These are phyloP conservation scores for Acanthisitta chloris DNA, from an alignment of 2,113 vertebrate genomes.

Conservation along the genomic window DNA sequence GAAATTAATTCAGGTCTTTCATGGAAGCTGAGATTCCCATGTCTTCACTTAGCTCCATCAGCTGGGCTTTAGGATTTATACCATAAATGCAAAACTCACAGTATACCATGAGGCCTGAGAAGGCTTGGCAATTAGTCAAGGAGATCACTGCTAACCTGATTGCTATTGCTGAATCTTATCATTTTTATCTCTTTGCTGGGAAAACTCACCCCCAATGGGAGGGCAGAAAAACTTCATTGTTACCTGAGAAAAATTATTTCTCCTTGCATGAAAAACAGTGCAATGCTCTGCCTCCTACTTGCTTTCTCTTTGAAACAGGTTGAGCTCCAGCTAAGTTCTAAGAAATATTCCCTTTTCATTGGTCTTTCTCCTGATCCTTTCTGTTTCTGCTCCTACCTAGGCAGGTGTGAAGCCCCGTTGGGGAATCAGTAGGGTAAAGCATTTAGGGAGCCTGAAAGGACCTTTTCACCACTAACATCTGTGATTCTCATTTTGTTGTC, in stretches of 20 bases:
- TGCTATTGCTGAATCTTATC: background rate
- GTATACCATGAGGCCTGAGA: background rate
- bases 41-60: background rate
- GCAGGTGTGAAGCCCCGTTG: background rate
- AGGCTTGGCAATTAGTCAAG: background rate
- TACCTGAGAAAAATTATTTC: background rate
- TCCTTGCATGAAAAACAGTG: background rate
- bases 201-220: background rate
- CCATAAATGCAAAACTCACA: accelerated
- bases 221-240: background rate
- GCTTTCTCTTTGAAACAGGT: background rate
- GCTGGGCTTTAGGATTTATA: background rate
- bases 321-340: background rate
- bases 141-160: background rate
- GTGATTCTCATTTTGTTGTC: background rate
- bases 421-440: background rate
- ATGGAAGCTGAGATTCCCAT: background rate
- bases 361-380: background rate
- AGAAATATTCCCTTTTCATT: background rate
- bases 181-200: background rate
- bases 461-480: background rate
- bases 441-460: background rate
- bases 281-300: background rate
- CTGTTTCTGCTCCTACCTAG: background rate
- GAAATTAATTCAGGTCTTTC: background rate